These are phyloP conservation scores for Leptinotarsa peninsularis DNA, from an alignment of 2,888 invertebrate genomes.

Conservation along the genomic window DNA sequence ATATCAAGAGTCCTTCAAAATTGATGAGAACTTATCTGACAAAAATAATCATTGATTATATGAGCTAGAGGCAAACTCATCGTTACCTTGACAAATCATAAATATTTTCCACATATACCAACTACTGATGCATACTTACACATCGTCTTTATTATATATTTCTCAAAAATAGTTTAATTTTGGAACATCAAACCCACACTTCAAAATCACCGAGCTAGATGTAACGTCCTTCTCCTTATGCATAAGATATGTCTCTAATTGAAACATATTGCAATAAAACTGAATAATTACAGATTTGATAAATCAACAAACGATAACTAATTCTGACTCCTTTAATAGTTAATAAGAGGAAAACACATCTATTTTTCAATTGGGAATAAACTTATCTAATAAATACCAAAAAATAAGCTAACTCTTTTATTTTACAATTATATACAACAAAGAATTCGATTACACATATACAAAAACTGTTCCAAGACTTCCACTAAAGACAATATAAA, in stretches of 20 bases:
- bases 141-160: too few species aligned
- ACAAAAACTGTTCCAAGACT: constrained; percentile 61
- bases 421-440: constrained; percentile 66
- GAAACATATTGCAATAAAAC: constrained; percentile 44
- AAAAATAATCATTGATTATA: too few species aligned
- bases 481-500: constrained; percentile 63
- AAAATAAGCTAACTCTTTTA: constrained; percentile 60
- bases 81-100: too few species aligned
- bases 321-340: constrained; percentile 33
- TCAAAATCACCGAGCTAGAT: constrained; percentile 32
- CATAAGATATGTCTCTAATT: constrained; percentile 46
- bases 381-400: constrained; percentile 55
- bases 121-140: too few species aligned
- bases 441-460: constrained; percentile 57
- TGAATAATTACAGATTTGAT: constrained; percentile 48
- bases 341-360: constrained; percentile 48
- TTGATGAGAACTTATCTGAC: too few species aligned
- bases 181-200: constrained; percentile 25
- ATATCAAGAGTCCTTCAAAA: too few species aligned
- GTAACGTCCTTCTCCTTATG: constrained; percentile 27
- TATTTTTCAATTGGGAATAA: constrained; percentile 48
- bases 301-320: constrained; percentile 31
- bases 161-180: neutral
- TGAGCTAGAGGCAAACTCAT: too few species aligned
- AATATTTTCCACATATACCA: too few species aligned